Evolutionary conservation across 2,888 invertebrate species (phyloP).

Genomic region (Halictus ligatus): DNA sequence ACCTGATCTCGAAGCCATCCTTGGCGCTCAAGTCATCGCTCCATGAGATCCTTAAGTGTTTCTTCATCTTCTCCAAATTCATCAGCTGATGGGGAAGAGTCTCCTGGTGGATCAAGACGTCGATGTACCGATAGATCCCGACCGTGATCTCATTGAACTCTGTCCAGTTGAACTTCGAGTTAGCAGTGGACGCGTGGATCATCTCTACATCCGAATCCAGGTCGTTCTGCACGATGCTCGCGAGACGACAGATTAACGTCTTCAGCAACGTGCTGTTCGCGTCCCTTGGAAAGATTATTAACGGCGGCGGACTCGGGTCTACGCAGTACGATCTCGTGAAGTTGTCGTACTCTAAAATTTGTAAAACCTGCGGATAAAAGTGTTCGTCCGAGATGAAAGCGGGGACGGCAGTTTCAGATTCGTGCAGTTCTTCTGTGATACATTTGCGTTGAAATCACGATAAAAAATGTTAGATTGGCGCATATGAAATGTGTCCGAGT

Average conservation of each 20-base stretch:
- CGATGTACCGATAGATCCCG: constrained; percentile 77
- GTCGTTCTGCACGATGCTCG: constrained; percentile 70
- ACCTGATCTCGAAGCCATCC: constrained; percentile 79
- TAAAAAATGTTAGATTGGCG: background rate
- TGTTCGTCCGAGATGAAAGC: background rate
- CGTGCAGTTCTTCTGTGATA: background rate
- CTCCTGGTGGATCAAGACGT: constrained; percentile 71
- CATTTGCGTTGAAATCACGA: background rate
- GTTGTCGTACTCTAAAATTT: constrained; percentile 77
- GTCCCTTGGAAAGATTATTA: constrained; percentile 76
- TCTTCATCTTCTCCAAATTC: constrained; percentile 61
- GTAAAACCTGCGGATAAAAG: constrained; percentile 68
- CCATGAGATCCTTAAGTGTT: constrained; percentile 73
- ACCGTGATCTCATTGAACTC: constrained; percentile 75
- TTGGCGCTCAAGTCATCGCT: constrained; percentile 62
- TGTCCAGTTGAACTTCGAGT: constrained; percentile 77
- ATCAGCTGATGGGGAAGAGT: constrained; percentile 60
- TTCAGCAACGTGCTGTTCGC: constrained; percentile 77
- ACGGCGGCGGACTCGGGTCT: constrained; percentile 61
- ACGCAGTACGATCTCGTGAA: constrained; percentile 75
- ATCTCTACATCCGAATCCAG: constrained; percentile 71
- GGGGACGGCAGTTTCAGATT: background rate
- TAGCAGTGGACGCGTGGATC: constrained; percentile 54
- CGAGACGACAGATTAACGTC: constrained; percentile 74
- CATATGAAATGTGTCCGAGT: background rate